A percentile compares a stretch with the other conserved stretches of the same genome.
Evolutionary conservation across 2,888 invertebrate genomes (phyloP).

Genomic region (Myopa testacea): DNA sequence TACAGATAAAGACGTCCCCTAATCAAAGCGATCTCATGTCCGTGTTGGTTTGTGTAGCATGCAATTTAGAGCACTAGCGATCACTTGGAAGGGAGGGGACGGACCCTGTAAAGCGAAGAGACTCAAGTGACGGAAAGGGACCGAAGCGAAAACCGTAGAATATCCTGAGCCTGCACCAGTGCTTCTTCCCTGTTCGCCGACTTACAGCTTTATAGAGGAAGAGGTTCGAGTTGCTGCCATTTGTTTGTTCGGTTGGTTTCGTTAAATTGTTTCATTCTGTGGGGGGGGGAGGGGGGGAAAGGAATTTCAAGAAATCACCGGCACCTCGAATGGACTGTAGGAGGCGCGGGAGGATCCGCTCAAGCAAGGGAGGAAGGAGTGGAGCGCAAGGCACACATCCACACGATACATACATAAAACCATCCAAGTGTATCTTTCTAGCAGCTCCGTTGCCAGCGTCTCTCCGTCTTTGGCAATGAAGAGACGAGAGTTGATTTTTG

Average conservation of each 20-base stretch:
- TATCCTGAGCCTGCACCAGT: slow-evolving; percentile 12
- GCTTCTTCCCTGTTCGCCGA: background rate
- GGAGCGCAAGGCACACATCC: background rate
- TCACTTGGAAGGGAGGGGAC: too few relatives aligned
- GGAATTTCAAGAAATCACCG: background rate
- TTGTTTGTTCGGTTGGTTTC: background rate
- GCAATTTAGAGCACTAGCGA: background rate
- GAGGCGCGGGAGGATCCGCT: background rate
- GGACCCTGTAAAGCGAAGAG: background rate
- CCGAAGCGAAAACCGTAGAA: background rate
- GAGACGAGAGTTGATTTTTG: background rate
- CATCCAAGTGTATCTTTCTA: background rate
- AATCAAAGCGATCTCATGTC: background rate
- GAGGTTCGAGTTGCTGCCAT: background rate
- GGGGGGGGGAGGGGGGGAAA: background rate
- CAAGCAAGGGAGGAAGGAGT: background rate
- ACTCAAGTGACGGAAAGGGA: background rate
- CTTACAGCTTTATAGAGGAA: background rate
- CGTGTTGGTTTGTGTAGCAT: background rate
- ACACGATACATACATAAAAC: background rate
- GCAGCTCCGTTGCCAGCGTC: background rate
- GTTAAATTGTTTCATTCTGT: slow-evolving; percentile 6
- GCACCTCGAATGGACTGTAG: background rate
- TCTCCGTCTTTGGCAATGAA: background rate
- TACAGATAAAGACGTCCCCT: background rate